phyloP scores from a whole-genome alignment of 2,113 vertebrate species.

The Heptranchias perlo region DNA sequence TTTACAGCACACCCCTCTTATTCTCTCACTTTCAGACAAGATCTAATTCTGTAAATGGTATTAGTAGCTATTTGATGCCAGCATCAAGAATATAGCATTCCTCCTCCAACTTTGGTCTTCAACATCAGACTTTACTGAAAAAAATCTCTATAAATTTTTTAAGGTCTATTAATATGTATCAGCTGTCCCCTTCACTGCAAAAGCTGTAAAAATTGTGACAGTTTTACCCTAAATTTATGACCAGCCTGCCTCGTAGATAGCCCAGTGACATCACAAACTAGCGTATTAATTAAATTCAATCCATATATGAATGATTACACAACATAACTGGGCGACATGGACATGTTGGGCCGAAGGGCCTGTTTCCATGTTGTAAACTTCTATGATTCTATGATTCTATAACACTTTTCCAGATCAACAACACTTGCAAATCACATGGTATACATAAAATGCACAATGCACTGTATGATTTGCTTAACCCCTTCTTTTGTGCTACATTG shows the following conservation, averaged over 20 bases:
- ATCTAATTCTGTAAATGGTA: neutral
- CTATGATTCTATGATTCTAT: too few species aligned
- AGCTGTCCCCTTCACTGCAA: neutral
- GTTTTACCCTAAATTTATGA: neutral
- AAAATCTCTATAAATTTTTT: neutral
- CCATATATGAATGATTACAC: too few species aligned
- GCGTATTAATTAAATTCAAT: neutral
- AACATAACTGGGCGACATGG: too few species aligned
- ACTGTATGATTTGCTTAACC: neutral
- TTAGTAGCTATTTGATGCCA: neutral
- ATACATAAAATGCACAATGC: neutral
- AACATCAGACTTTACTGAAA: neutral
- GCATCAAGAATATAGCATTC: neutral
- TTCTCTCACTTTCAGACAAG: neutral
- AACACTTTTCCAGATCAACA: neutral
- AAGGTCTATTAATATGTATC: neutral
- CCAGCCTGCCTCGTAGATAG: neutral
- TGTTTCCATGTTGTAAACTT: too few species aligned
- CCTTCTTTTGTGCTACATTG: neutral
- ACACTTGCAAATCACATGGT: neutral
- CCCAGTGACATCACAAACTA: neutral
- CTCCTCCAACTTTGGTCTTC: neutral
- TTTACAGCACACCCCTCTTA: neutral
- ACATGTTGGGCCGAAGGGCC: too few species aligned
- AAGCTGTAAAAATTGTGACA: neutral